Evolutionary conservation across 2,888 invertebrate species (phyloP), one percentile per base, ranked within the genome.

Genomic region (Nephrotoma flavescens): DNA sequence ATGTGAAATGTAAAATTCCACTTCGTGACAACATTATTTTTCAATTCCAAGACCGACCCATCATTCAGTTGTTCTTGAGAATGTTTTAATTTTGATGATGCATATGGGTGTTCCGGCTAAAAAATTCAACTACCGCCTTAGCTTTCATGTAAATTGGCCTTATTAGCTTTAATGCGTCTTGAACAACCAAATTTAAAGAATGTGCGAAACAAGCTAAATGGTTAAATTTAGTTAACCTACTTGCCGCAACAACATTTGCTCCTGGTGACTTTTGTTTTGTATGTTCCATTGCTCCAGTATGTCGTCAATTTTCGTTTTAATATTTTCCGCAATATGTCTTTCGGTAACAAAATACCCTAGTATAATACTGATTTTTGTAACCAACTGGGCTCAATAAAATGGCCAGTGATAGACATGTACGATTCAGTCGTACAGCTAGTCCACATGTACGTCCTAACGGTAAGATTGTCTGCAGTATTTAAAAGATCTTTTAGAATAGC

Each of bases 21-120:
- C n/a, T 88, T 86, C 41, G 88, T 89, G n/a, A 83, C 57, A 0
- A 89, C 89, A 86, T 89, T 89, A 86, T 88, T 89, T 87, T 89
- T 89, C 3, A 90, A 87, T 88, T 89, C 89, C 85, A 89, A 87
- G 6, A 87, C 31, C 11, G 88, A 87, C 12, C 88, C 11, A 85
- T 84, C 44, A 4, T 41, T 41, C 88, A 89, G 88, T 87, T 89
- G 88, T 47, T 87, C 42, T 87, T 89, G 89, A 6, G 88, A 86
- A 3, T 47, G 83, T 88, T 87, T 88, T 11, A 89, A 86, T 88
- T 89, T 89, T 86, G 88, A 87, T 19, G 86, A 83, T 15, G 89
- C 89, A 87, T 12, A 57, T 19, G 19, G 19, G 87, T 88, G 86
- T 89, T 89, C 84, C 89, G 88, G 86, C 89, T 89, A 83, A 89